A percentile compares a stretch with the other conserved stretches of the same genome.
phyloP scores from a whole-genome alignment of 2,888 invertebrate genomes.

The Parnassius glacialis region DNA sequence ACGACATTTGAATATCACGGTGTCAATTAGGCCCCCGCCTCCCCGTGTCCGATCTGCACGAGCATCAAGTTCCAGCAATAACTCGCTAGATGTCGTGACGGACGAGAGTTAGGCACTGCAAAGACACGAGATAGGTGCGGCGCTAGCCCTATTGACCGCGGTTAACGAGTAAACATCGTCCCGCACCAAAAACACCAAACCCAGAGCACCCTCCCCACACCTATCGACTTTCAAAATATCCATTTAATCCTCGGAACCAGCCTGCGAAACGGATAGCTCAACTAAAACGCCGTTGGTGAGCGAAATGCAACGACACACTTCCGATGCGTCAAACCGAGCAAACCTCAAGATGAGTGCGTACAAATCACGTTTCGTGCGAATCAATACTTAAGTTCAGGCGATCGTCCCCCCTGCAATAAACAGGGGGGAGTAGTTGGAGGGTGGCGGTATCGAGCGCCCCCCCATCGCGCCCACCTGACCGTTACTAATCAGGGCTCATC shows the following conservation, averaged over 20 bases:
- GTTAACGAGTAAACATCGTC: slow-evolving; percentile 73
- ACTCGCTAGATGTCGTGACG: slow-evolving; percentile 74
- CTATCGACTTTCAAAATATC: slow-evolving; percentile 32
- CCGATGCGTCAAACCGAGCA: slow-evolving; percentile 36
- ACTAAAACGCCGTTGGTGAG: slow-evolving; percentile 40
- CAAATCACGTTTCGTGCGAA: slow-evolving; percentile 82
- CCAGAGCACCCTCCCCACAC: slow-evolving; percentile 24
- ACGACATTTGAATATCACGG: slow-evolving; percentile 60
- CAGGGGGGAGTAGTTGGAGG: slow-evolving; percentile 59
- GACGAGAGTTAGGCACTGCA: slow-evolving; percentile 57
- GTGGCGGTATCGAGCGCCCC: slow-evolving; percentile 57
- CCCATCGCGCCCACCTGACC: slow-evolving; percentile 72
- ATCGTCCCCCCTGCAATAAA: slow-evolving; percentile 76
- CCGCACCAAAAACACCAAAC: slow-evolving; percentile 35
- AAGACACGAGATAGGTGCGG: slow-evolving; percentile 72
- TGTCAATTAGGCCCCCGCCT: slow-evolving; percentile 56
- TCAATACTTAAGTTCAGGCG: slow-evolving; percentile 81
- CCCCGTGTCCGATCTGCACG: background rate
- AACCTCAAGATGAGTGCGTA: slow-evolving; percentile 79
- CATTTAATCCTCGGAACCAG: slow-evolving; percentile 33
- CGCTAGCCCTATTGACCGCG: slow-evolving; percentile 72
- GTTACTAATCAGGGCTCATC: slow-evolving; percentile 80
- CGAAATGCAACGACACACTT: slow-evolving; percentile 28
- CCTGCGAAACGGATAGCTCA: background rate
- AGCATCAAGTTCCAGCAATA: slow-evolving; percentile 47